Evolutionary conservation across 2,888 invertebrate species (phyloP), one percentile per base, ranked within the genome.

Genomic region (Drosophila stalkeri): DNA sequence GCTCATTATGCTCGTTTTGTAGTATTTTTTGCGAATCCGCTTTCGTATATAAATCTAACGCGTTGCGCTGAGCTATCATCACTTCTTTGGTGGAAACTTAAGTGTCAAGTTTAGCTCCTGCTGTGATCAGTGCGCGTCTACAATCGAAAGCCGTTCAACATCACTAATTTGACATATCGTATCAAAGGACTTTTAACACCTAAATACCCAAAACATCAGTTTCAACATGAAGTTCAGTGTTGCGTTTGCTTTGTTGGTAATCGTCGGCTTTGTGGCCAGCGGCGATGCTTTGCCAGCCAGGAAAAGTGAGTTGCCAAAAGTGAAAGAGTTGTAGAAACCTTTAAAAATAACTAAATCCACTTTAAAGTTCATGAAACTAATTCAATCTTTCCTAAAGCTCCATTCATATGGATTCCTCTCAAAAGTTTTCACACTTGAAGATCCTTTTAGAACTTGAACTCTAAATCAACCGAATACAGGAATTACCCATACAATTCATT

Each of bases 51-150:
- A 92, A 92, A 92, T 93, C 92, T 93, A 92, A 92, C 91, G 89
- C 86, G 84, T 77, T 86, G 77, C 90, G 74, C 68, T 84, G 83
- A 65, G 59, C 84, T 89, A 91, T 85, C 90, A 93, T 92, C 93
- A 93, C 90, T 93, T 91, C 91, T 91, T 91, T 91, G 93, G 92
- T 93, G 92, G 93, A 93, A 93, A 93, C 92, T 93, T 92, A 86
- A 91, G 90, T 88, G 92, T 88, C 86, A 92, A 92, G 92, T 93
- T 93, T 93, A 93, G 93, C 92, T 93, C 92, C 92, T 90, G 89
- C 89, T 47, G 91, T 91, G 89, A 87, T 91, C 91, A 86, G 82
- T 83, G 74, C 83, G 84, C 80, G 72, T 67, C 49, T 68, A 23
- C 67, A 65, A 76, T 64, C 62, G 44, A 57, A 49, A 47, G 51